Evolutionary conservation across 2,888 invertebrate genomes (phyloP).

Genomic region (Heteromyza rotundicornis): DNA sequence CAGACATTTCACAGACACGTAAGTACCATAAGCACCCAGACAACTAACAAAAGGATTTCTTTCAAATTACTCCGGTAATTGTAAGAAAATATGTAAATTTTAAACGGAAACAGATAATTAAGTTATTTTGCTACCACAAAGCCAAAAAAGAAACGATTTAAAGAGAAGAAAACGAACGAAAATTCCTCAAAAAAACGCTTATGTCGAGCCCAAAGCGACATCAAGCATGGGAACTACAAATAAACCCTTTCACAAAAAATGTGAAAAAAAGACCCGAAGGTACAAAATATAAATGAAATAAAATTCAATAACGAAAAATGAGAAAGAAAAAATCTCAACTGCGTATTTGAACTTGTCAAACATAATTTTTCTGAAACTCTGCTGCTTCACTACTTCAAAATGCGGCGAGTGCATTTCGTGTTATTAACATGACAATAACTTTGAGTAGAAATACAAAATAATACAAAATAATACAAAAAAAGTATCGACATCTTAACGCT

Average conservation of each 20-base stretch:
- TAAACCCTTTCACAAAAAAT: slow-evolving; percentile 35
- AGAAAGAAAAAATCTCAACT: neutral
- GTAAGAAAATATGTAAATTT: neutral
- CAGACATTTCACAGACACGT: slow-evolving; percentile 63
- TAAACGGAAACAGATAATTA: neutral
- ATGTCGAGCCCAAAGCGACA: neutral
- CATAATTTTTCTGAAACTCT: too few species aligned
- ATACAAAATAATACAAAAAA: slow-evolving; percentile 5
- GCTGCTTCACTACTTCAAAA: neutral
- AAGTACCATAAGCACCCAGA: slow-evolving; percentile 41
- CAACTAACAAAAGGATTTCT: too few species aligned
- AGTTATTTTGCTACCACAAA: neutral
- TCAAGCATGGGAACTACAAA: neutral
- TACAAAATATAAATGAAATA: neutral
- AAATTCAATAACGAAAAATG: neutral
- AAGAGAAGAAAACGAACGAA: neutral
- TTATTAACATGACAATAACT: slow-evolving; percentile 12
- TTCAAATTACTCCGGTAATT: too few species aligned
- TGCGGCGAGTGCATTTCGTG: neutral
- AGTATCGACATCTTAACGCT: slow-evolving; percentile 7
- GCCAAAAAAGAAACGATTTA: neutral
- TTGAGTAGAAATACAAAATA: neutral
- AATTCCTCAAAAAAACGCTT: neutral
- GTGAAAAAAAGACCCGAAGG: slow-evolving; percentile 14
- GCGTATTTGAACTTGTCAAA: neutral